Percentiles rank a stretch among this genome's conserved stretches.
Conservation (phyloP, 2,888 invertebrate species). For the Drosophila diplacantha region DNA sequence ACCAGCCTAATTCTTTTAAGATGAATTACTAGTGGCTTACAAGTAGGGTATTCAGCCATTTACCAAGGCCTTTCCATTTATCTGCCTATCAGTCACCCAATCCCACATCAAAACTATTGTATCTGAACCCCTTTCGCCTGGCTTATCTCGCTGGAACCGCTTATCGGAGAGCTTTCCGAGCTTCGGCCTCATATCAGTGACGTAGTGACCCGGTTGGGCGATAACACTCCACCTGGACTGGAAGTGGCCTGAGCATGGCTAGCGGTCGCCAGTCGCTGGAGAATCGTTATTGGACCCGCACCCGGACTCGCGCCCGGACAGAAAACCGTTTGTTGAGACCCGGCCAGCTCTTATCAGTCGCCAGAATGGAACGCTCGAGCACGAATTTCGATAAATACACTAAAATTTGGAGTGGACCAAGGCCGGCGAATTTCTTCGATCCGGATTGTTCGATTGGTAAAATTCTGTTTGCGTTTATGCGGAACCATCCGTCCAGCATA, state of each 20-base stretch:
- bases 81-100: constrained; percentile 1
- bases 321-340: constrained; percentile 13
- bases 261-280: constrained; percentile 50
- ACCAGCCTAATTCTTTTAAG: background rate
- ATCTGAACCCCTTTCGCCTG: constrained; percentile 25
- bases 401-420: constrained; percentile 74
- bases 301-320: constrained; percentile 24
- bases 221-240: constrained; percentile 25
- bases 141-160: constrained; percentile 14
- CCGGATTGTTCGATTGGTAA: constrained; percentile 74
- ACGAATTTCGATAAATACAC: constrained; percentile 74
- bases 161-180: constrained; percentile 48
- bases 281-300: constrained; percentile 45
- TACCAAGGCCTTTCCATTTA: constrained; percentile 19
- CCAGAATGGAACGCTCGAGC: constrained; percentile 62
- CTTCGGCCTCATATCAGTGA: constrained; percentile 46
- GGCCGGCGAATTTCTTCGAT: constrained; percentile 70
- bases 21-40: background rate
- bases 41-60: background rate
- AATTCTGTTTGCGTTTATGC: constrained; percentile 73
- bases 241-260: constrained; percentile 26
- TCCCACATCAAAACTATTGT: background rate
- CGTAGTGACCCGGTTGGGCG: constrained; percentile 53
- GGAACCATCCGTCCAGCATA: constrained; percentile 68
- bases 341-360: constrained; percentile 53